Conservation (phyloP, 2,113 vertebrate genomes). For the Percina caprodes region DNA sequence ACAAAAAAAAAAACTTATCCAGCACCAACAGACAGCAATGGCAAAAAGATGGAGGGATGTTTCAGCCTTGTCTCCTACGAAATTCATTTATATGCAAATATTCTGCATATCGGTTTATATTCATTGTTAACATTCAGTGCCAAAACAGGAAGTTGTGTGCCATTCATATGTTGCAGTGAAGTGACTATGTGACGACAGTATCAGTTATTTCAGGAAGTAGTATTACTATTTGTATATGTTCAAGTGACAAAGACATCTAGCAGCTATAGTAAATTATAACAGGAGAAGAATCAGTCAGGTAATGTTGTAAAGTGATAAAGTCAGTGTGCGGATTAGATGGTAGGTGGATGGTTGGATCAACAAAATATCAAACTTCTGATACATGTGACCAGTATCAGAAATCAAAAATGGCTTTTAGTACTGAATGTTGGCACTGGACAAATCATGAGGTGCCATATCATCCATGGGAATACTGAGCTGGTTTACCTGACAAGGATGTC, state of each 20-base stretch:
- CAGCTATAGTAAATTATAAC: neutral
- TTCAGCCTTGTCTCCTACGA: too few species aligned
- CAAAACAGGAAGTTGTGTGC: conserved; percentile 7
- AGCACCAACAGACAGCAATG: too few species aligned
- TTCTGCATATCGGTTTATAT: neutral
- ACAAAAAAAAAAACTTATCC: too few species aligned
- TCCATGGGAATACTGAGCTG: too few species aligned
- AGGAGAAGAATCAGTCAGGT: neutral
- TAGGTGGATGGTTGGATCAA: neutral
- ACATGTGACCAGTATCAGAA: too few species aligned
- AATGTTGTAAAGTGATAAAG: neutral
- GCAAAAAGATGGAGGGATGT: too few species aligned
- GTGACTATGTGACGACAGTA: neutral
- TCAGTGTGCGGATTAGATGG: neutral
- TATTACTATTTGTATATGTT: neutral
- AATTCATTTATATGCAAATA: neutral
- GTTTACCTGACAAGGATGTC: too few species aligned
- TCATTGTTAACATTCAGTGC: neutral
- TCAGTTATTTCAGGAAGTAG: neutral
- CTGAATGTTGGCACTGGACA: too few species aligned
- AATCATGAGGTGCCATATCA: too few species aligned
- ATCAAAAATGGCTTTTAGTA: too few species aligned
- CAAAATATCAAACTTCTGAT: neutral
- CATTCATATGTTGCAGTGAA: neutral
- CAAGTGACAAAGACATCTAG: neutral